Evolutionary conservation across 1,140 invertebrate genomes (phyloP).

Genomic region (Micrasema longulum): DNA sequence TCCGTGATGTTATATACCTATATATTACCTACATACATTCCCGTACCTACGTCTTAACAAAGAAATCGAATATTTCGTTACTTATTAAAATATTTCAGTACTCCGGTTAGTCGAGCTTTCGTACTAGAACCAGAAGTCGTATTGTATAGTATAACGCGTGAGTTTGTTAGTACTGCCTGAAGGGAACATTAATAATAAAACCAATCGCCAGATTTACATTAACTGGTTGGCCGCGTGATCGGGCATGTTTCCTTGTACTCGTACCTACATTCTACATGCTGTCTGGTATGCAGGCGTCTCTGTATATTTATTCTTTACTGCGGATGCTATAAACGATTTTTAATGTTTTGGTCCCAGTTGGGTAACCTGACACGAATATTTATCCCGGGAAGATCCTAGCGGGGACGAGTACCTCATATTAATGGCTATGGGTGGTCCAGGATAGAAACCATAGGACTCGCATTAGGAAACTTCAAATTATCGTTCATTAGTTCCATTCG

Average conservation of each 20-base stretch:
- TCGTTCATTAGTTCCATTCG: slow-evolving; percentile 32
- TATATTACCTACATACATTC: too few species aligned
- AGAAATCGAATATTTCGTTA: slow-evolving; percentile 26
- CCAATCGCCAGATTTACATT: slow-evolving; percentile 36
- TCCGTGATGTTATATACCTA: too few species aligned
- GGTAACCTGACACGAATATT: slow-evolving; percentile 41
- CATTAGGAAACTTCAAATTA: slow-evolving; percentile 32
- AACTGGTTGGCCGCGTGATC: slow-evolving; percentile 24
- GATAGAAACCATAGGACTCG: slow-evolving; percentile 10
- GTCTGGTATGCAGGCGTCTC: slow-evolving; percentile 30
- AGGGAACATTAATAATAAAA: slow-evolving; percentile 38
- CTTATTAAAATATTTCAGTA: slow-evolving; percentile 15
- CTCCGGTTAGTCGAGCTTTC: neutral
- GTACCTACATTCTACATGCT: too few species aligned
- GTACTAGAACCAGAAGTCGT: neutral
- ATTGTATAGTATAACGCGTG: neutral
- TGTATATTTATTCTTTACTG: slow-evolving; percentile 36
- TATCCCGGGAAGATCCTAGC: slow-evolving; percentile 21
- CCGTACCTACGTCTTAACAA: slow-evolving; percentile 8
- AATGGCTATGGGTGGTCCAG: slow-evolving; percentile 38
- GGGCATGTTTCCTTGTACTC: neutral
- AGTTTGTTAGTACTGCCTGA: slow-evolving; percentile 1
- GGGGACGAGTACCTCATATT: slow-evolving; percentile 22
- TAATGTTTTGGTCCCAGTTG: slow-evolving; percentile 36
- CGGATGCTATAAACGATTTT: slow-evolving; percentile 39